Evolutionary conservation across 2,113 vertebrate genomes (phyloP).

Genomic region (Steatornis caripensis): DNA sequence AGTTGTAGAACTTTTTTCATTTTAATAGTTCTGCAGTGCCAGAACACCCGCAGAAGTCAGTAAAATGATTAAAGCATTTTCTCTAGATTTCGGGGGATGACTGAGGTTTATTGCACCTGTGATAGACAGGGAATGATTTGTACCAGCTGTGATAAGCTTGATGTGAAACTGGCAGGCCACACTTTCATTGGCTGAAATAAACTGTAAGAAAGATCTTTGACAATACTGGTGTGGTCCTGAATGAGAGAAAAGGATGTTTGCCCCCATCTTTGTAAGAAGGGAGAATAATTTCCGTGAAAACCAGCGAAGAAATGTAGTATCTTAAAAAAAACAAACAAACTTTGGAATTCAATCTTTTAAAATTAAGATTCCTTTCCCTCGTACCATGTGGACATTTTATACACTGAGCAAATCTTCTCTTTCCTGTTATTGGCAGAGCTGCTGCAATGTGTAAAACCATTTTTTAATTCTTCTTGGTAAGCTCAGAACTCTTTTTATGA

Average conservation of each 20-base stretch:
- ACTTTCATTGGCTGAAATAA: constrained; percentile 19
- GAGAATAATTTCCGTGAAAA: neutral
- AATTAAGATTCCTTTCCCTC: neutral
- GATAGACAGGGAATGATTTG: constrained; percentile 50
- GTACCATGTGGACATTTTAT: neutral
- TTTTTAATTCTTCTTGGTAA: neutral
- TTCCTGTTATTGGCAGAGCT: neutral
- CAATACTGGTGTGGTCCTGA: neutral
- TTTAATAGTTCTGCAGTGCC: neutral
- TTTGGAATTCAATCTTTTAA: neutral
- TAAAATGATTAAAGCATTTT: constrained; percentile 50
- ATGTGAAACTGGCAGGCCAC: constrained; percentile 14
- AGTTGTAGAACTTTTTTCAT: constrained; percentile 4
- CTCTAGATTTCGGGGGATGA: constrained; percentile 9
- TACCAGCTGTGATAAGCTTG: constrained; percentile 46
- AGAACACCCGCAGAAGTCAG: constrained; percentile 2
- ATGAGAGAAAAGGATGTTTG: neutral
- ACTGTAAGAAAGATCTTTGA: neutral
- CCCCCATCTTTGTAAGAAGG: neutral
- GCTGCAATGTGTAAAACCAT: neutral
- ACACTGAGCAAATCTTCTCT: neutral
- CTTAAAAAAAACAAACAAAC: neutral
- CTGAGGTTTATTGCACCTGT: neutral
- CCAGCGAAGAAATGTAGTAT: neutral
- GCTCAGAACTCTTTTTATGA: neutral